A percentile compares a stretch with the other conserved stretches of the same genome.
Conservation (phyloP, 2,888 invertebrate genomes). For the Parnassius smintheus region DNA sequence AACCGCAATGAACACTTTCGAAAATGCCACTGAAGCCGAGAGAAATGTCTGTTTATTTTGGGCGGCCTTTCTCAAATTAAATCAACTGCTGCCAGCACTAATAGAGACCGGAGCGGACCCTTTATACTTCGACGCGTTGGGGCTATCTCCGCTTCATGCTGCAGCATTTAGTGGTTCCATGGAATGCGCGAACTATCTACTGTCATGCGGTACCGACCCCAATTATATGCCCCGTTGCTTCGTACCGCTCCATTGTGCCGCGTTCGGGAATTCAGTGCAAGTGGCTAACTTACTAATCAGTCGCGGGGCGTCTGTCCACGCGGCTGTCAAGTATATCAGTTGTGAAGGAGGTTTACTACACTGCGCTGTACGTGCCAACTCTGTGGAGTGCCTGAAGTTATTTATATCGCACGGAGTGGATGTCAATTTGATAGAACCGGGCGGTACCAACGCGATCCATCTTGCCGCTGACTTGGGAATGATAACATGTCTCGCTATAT, state of each 20-base stretch:
- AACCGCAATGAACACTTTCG: slow-evolving; percentile 74
- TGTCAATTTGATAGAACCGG: slow-evolving; percentile 87
- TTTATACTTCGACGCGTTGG: slow-evolving; percentile 86
- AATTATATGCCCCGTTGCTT: slow-evolving; percentile 86
- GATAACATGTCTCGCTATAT: slow-evolving; percentile 86
- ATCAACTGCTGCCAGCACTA: slow-evolving; percentile 84
- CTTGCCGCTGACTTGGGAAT: slow-evolving; percentile 90
- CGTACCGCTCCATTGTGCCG: slow-evolving; percentile 93
- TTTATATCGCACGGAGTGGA: slow-evolving; percentile 88
- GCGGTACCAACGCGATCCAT: slow-evolving; percentile 90
- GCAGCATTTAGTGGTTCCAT: slow-evolving; percentile 90
- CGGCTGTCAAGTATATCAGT: slow-evolving; percentile 83
- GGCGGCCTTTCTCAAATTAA: slow-evolving; percentile 87
- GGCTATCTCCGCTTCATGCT: slow-evolving; percentile 88
- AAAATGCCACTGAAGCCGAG: slow-evolving; percentile 83
- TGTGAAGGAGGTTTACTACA: slow-evolving; percentile 90
- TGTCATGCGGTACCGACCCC: slow-evolving; percentile 85
- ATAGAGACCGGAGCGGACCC: slow-evolving; percentile 86
- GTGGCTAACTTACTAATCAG: slow-evolving; percentile 89
- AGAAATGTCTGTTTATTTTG: slow-evolving; percentile 87
- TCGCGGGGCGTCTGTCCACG: slow-evolving; percentile 85
- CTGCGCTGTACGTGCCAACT: slow-evolving; percentile 92
- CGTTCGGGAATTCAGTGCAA: slow-evolving; percentile 91
- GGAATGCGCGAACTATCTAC: slow-evolving; percentile 85
- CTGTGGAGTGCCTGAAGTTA: slow-evolving; percentile 88